Base-by-base conservation (phyloP, 2,113 vertebrate genomes). In the Etia nguti region DNA sequence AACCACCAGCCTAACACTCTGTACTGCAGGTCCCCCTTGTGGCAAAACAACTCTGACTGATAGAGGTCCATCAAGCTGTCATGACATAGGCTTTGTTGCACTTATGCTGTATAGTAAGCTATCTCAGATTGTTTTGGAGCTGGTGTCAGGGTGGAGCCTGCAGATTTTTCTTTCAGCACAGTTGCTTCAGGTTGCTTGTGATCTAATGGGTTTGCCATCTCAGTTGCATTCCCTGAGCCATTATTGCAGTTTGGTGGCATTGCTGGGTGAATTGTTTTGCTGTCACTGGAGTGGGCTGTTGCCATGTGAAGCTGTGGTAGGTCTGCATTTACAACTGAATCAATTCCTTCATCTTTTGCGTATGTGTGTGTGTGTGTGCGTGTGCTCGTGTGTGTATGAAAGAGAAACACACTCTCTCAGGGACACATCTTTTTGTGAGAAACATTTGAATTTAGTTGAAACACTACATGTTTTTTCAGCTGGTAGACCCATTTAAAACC, bases 61-160 rank as follows among this genome's bases (percentile, higher is more conserved):
- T 48, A 48, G 24, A 7, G 68, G 81, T 77, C 60, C 41, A 90
- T 84, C 88, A 88, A 88, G 57, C 77, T 80, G 68, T 46, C 77
- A 84, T 46, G 83, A 48, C 29, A 73, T n/a, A 87, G 26, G 60
- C 57, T 52, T 75, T 82, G 22, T 73, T 54, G 46, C 52, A 81
- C 59, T 24, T 82, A 20, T 62, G 20, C 79, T 60, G 38, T 48
- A 73, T 13, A 56, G 15, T 73, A 9, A 31, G 20, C 1, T 8
- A 11, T 55, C 10, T 73, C 10, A 29, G 38, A 48, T 75, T 29
- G 24, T 48, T 2, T 50, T 31, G 24, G 43, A 31, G 15, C 10
- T 31, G 6, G 22, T 20, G 41, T 43, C 41, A 29, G 22, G 68
- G 15, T 73, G 4, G 68, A 24, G 68, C 22, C 41, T 48, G 15